Conservation (phyloP, 2,888 invertebrate species). For the Cheilosia scutellata region DNA sequence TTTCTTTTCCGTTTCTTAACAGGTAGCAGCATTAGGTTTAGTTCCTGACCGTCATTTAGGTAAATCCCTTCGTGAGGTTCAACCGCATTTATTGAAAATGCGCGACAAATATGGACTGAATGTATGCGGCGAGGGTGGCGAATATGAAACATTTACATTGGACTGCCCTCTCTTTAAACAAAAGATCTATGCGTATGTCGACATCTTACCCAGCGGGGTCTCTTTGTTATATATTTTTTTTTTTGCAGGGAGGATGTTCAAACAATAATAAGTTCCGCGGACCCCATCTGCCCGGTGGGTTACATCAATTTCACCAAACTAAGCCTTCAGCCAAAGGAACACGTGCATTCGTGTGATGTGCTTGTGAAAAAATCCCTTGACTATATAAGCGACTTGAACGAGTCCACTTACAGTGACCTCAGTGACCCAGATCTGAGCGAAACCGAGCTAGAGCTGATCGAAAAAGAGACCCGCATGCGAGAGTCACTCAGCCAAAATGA, state of each 20-base stretch:
- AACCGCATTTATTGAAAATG: constrained; percentile 94
- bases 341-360: constrained; percentile 80
- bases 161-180: constrained; percentile 98
- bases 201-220: background rate
- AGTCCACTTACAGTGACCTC: constrained; percentile 87
- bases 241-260: constrained; percentile 90
- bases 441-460: constrained; percentile 87
- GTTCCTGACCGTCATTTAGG: constrained; percentile 95
- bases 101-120: constrained; percentile 97
- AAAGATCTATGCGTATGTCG: constrained; percentile 93
- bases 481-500: constrained; percentile 84
- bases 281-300: constrained; percentile 97
- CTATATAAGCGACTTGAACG: constrained; percentile 87
- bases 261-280: constrained; percentile 94
- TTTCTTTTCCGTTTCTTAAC: background rate
- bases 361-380: constrained; percentile 87
- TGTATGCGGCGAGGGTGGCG: constrained; percentile 99
- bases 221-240: constrained; percentile 34
- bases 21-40: constrained; percentile 94
- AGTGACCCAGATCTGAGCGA: constrained; percentile 88
- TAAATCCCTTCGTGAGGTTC: constrained; percentile 92
- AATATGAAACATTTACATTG: constrained; percentile 98
- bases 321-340: constrained; percentile 89
- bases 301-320: constrained; percentile 95
- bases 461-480: constrained; percentile 84